These are phyloP conservation scores for Drosophila suzukii DNA, from an alignment of 1,140 invertebrate species.

Conservation along the genomic window DNA sequence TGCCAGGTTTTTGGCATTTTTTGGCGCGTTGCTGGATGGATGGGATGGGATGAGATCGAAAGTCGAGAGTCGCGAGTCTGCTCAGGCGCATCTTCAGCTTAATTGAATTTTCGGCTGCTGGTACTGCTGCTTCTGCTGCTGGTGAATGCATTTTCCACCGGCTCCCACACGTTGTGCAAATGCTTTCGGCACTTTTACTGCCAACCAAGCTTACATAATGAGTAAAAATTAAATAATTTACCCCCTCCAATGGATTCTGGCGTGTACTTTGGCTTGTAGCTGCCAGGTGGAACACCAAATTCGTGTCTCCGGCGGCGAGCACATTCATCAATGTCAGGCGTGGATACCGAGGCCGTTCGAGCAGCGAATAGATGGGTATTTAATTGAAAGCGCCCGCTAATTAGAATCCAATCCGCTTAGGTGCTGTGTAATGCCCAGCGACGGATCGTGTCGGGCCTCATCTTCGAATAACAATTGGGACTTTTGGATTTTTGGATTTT, in stretches of 20 bases:
- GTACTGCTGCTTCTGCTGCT: constrained; percentile 12
- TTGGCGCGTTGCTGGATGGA: constrained; percentile 53
- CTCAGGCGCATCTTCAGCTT: constrained; percentile 74
- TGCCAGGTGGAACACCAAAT: constrained; percentile 57
- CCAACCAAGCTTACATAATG: constrained; percentile 68
- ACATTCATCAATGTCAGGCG: constrained; percentile 75
- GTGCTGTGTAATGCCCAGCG: constrained; percentile 66
- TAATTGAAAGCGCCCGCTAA: constrained; percentile 71
- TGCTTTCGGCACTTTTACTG: constrained; percentile 77
- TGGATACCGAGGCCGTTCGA: constrained; percentile 43
- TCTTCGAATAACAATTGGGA: constrained; percentile 25
- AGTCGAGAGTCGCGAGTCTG: constrained; percentile 46
- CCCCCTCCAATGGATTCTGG: constrained; percentile 60
- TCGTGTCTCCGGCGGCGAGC: constrained; percentile 63
- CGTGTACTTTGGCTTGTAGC: constrained; percentile 40
- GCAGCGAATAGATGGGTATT: constrained; percentile 64
- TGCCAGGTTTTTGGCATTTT: constrained; percentile 62
- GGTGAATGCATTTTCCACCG: constrained; percentile 60
- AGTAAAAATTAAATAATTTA: constrained; percentile 79
- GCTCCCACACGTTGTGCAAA: constrained; percentile 80
- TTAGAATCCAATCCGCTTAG: constrained; percentile 61
- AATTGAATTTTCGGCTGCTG: constrained; percentile 72
- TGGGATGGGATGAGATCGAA: constrained; percentile 22
- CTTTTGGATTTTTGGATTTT: constrained; percentile 20
- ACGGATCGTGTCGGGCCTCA: constrained; percentile 25